Evolutionary conservation across 2,888 invertebrate genomes (phyloP), one percentile per base, ranked within the genome.

Genomic region (Lasius platythorax): DNA sequence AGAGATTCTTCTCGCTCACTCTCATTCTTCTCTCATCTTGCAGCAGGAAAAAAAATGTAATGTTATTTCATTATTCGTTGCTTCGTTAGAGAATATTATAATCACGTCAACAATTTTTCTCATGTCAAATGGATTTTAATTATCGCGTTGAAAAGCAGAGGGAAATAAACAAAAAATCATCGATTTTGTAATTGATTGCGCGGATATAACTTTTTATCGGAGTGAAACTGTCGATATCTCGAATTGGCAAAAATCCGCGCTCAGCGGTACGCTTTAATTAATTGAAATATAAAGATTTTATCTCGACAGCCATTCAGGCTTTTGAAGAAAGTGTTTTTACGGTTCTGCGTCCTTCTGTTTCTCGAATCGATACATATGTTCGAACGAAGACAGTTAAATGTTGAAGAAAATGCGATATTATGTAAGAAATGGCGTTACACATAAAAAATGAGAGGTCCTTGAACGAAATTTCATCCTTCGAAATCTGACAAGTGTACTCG

Each of bases 401-500:
- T 23, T 18, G 28, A 37, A 37, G 30, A 50, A 64, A 76, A 58
- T 23, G 33, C 18, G 46, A 61, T 43, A 79, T 79, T 79, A 61
- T 33, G 8, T 46, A 43, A 72, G 23, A 61, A n/a, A 23, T 5
- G 43, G 33, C 43, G 23, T 53, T 58, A 23, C 0, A 46, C 8
- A 23, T 33, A 23, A 79, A 72, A 61, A 46, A 70, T 23, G 58
- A 58, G 58, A 58, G 30, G 18, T 3, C 11, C 9, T 75, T n/a
- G 66, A 82, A 40, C 66, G 12, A 15, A 82, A 53, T 53, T 64
- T 46, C 40, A 56, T 64, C 73, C 53, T 64, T 82, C 66, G 33
- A 83, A 81, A 89, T 85, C 82, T 67, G n/a, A 53, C 58, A 56
- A 79, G 67, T 43, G 63, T 63, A 33, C 43, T 64, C 23, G 5